phyloP scores from a whole-genome alignment of 2,888 invertebrate species.

The Trissolcus japonicus region DNA sequence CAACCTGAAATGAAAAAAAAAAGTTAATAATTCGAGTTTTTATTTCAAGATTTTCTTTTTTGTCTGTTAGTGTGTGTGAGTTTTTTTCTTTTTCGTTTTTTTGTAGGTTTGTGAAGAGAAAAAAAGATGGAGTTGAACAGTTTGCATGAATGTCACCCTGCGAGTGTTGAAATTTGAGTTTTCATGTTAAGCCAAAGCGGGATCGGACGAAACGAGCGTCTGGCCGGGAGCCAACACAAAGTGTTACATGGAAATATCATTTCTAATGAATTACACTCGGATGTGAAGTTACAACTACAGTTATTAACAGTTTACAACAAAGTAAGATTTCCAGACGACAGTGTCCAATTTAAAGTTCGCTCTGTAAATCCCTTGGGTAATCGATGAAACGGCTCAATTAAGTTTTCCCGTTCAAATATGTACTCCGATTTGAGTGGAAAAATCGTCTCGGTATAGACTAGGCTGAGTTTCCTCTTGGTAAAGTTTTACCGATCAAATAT shows the following conservation, averaged over 20 bases:
- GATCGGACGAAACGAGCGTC: constrained; percentile 8
- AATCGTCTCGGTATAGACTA: too few relatives aligned
- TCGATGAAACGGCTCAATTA: too few relatives aligned
- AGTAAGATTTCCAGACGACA: constrained; percentile 10
- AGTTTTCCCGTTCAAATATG: too few relatives aligned
- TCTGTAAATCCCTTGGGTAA: background rate
- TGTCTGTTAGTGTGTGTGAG: background rate
- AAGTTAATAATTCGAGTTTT: too few relatives aligned
- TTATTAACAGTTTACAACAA: constrained; percentile 35
- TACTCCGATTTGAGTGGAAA: too few relatives aligned
- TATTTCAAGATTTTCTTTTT: too few relatives aligned
- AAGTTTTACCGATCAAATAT: too few relatives aligned
- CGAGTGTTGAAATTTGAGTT: constrained; percentile 19
- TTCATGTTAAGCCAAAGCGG: constrained; percentile 25
- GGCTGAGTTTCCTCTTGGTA: too few relatives aligned
- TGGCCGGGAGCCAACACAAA: constrained; percentile 40
- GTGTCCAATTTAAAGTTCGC: background rate
- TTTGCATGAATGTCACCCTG: constrained; percentile 24
- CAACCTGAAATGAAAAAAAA: too few relatives aligned
- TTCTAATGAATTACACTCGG: constrained; percentile 34
- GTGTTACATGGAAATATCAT: constrained; percentile 49
- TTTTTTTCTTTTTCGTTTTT: constrained; percentile 11
- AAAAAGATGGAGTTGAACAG: constrained; percentile 8
- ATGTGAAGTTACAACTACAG: constrained; percentile 36
- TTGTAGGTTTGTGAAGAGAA: background rate